Percentiles rank a stretch among this genome's conserved stretches.
These are phyloP conservation scores for Laterallus jamaicensis DNA, from an alignment of 2,113 vertebrate genomes.

Conservation along the genomic window DNA sequence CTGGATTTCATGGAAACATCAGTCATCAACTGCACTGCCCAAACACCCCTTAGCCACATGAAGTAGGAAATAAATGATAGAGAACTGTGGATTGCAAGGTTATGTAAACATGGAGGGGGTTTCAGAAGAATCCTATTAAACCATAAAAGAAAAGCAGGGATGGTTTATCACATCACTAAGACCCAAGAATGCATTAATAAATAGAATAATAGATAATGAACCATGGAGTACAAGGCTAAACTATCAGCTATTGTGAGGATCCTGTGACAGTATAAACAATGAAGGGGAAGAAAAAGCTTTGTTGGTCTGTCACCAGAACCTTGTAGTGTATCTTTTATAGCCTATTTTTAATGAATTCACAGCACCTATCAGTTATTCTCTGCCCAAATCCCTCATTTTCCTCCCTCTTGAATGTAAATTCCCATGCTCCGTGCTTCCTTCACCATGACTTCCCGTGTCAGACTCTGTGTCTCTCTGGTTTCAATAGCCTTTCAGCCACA, in stretches of 20 bases:
- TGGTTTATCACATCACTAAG: slow-evolving; percentile 67
- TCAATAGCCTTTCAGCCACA: slow-evolving; percentile 14
- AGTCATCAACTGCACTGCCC: fast-evolving
- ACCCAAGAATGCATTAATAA: slow-evolving; percentile 71
- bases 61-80: slow-evolving; percentile 60
- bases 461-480: neutral
- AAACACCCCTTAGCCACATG: neutral
- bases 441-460: slow-evolving; percentile 45
- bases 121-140: slow-evolving; percentile 56
- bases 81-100: slow-evolving; percentile 58
- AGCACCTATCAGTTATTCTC: slow-evolving; percentile 52
- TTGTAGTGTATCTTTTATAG: slow-evolving; percentile 47
- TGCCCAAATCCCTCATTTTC: slow-evolving; percentile 47
- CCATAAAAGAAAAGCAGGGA: slow-evolving; percentile 58
- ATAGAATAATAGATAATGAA: slow-evolving; percentile 68
- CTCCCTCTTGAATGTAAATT: slow-evolving; percentile 44
- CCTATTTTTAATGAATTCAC: slow-evolving; percentile 53
- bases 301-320: slow-evolving; percentile 64
- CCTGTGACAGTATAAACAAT: slow-evolving; percentile 64
- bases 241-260: slow-evolving; percentile 52
- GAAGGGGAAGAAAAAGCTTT: slow-evolving; percentile 51
- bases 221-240: slow-evolving; percentile 56
- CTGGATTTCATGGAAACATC: neutral
- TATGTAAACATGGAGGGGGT: slow-evolving; percentile 51
- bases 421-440: slow-evolving; percentile 39